Conservation (phyloP, 1,140 invertebrate genomes). For the Laupala kohalensis region DNA sequence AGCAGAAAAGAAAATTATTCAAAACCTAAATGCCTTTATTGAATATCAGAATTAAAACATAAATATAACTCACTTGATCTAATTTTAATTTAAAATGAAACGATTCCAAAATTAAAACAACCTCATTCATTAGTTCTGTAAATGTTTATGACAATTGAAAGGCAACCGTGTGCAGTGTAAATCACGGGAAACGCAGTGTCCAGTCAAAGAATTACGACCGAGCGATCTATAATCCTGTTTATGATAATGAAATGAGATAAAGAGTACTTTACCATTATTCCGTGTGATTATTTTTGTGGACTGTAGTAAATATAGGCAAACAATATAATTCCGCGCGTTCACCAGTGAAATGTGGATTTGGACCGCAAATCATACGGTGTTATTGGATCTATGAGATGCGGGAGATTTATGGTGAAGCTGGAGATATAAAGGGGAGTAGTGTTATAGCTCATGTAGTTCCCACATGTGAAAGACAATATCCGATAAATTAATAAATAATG, state of each 20-base stretch:
- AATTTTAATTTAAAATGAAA: too few relatives aligned
- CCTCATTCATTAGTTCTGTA: too few relatives aligned
- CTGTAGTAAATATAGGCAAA: neutral
- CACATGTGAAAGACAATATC: neutral
- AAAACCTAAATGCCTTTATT: too few relatives aligned
- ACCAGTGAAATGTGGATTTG: neutral
- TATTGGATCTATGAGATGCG: neutral
- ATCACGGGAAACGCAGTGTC: too few relatives aligned
- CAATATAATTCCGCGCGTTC: neutral
- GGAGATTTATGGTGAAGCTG: neutral
- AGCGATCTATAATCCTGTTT: neutral
- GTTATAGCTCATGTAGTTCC: neutral
- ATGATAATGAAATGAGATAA: neutral
- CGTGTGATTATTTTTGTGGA: neutral
- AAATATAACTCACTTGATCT: too few relatives aligned
- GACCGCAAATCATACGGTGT: neutral
- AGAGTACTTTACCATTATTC: neutral
- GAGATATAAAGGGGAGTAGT: neutral
- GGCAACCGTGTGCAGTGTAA: too few relatives aligned
- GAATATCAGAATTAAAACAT: too few relatives aligned
- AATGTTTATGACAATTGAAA: too few relatives aligned
- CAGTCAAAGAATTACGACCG: too few relatives aligned
- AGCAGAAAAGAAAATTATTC: too few relatives aligned
- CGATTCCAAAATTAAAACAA: too few relatives aligned
- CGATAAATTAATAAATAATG: neutral